phyloP scores from a whole-genome alignment of 1,140 invertebrate genomes.

The Calliphora vicina region DNA sequence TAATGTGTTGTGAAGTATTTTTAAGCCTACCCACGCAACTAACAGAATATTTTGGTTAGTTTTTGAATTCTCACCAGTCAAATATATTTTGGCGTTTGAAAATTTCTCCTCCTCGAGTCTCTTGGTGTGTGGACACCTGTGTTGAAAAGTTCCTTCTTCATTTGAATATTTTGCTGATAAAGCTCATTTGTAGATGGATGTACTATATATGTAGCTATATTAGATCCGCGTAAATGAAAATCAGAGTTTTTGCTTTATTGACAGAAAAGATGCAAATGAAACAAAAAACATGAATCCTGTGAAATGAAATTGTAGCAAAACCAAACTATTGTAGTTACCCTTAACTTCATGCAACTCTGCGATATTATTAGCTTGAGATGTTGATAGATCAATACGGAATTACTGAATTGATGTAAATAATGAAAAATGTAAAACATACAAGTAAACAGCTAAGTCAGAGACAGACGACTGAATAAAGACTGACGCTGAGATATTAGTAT shows the following conservation, averaged over 20 bases:
- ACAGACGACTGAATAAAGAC: too few relatives aligned
- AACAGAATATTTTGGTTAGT: too few relatives aligned
- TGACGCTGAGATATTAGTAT: too few relatives aligned
- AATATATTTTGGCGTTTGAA: background rate
- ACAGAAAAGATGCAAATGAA: too few relatives aligned
- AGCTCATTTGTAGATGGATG: background rate
- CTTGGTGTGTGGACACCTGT: background rate
- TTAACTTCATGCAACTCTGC: background rate
- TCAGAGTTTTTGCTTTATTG: background rate
- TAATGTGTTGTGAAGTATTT: too few relatives aligned
- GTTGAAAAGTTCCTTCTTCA: background rate
- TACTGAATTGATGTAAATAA: too few relatives aligned
- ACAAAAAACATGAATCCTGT: background rate
- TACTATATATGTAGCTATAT: too few relatives aligned
- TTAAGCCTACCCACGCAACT: too few relatives aligned
- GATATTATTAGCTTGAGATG: background rate
- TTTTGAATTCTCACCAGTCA: background rate
- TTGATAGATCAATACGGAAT: background rate
- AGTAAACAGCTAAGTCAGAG: too few relatives aligned
- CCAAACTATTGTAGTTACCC: too few relatives aligned
- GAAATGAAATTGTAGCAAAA: background rate
- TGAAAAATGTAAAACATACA: too few relatives aligned
- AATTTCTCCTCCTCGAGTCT: background rate
- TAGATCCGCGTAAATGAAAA: background rate
- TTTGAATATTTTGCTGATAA: conserved; percentile 10